Conservation (phyloP, 2,888 invertebrate genomes). For the Trichogramma evanescens region DNA sequence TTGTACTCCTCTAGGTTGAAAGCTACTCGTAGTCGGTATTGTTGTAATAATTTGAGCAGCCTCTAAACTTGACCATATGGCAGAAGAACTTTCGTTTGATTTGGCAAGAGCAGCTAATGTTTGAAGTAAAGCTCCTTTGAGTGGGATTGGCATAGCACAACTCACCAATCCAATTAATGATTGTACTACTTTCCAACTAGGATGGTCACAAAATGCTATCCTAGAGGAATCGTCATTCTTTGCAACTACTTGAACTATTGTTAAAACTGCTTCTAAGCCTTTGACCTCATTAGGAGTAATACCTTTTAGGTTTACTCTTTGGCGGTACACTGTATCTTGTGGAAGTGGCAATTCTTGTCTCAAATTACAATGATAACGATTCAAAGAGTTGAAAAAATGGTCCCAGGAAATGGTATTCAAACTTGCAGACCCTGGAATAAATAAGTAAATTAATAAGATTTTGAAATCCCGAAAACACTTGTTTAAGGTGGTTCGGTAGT, state of each 20-base stretch:
- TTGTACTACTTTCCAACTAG: conserved; percentile 78
- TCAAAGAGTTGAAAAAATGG: conserved; percentile 76
- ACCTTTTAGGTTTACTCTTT: conserved; percentile 52
- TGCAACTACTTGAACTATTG: conserved; percentile 71
- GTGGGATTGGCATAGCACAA: conserved; percentile 75
- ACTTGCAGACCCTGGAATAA: conserved; percentile 39
- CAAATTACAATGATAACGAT: conserved; percentile 63
- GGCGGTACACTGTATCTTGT: conserved; percentile 60
- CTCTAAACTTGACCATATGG: conserved; percentile 81
- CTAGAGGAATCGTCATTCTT: conserved; percentile 73
- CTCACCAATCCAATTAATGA: conserved; percentile 74
- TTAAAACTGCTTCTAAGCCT: conserved; percentile 75
- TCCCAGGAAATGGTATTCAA: conserved; percentile 68
- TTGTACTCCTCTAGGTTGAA: conserved; percentile 62
- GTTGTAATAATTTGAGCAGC: conserved; percentile 72
- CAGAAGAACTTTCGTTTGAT: conserved; percentile 67
- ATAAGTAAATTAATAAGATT: background rate
- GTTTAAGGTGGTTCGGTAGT: too few species aligned
- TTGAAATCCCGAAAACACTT: background rate
- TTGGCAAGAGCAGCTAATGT: conserved; percentile 75
- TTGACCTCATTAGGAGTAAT: conserved; percentile 78
- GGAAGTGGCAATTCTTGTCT: conserved; percentile 63
- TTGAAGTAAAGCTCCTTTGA: conserved; percentile 78
- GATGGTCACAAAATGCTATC: conserved; percentile 77
- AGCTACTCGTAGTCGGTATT: conserved; percentile 56